Evolutionary conservation across 1,140 invertebrate genomes (phyloP).

Genomic region (Euwallacea similis): DNA sequence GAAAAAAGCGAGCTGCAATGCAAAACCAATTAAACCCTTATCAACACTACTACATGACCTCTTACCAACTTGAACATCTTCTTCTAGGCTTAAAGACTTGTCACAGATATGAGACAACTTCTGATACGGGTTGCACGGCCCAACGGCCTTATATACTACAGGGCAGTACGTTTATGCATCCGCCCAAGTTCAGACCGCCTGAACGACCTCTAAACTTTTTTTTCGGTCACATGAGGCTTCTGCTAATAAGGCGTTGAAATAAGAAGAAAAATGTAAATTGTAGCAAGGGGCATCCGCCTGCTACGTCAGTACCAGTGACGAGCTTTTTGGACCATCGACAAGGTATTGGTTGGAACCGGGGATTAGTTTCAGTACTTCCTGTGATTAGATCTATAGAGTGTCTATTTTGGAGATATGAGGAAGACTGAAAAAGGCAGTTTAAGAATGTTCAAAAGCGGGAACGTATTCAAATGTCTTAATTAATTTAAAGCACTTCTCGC

Average conservation of each 20-base stretch:
- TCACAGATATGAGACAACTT: conserved; percentile 24
- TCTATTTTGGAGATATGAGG: too few relatives aligned
- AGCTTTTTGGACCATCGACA: background rate
- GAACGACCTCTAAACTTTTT: background rate
- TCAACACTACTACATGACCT: background rate
- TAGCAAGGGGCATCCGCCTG: background rate
- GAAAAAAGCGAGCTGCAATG: conserved; percentile 22
- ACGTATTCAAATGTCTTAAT: too few relatives aligned
- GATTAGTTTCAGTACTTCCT: too few relatives aligned
- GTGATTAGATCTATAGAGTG: too few relatives aligned
- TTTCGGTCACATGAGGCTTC: background rate
- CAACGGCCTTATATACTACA: conserved; percentile 18
- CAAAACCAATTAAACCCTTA: conserved; percentile 1
- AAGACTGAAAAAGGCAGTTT: too few relatives aligned
- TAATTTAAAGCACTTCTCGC: too few relatives aligned
- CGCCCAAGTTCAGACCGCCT: background rate
- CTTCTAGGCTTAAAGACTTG: conserved; percentile 8
- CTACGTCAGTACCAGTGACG: background rate
- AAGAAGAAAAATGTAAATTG: conserved; percentile 7
- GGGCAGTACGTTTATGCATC: background rate
- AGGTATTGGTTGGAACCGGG: background rate
- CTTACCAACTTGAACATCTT: conserved; percentile 26
- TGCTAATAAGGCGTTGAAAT: background rate
- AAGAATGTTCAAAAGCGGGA: too few relatives aligned
- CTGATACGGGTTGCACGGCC: background rate